Percentiles rank a stretch among this genome's conserved stretches.
These are phyloP conservation scores for Entomobrya multifasciata DNA, from an alignment of 2,888 invertebrate genomes.

Conservation along the genomic window DNA sequence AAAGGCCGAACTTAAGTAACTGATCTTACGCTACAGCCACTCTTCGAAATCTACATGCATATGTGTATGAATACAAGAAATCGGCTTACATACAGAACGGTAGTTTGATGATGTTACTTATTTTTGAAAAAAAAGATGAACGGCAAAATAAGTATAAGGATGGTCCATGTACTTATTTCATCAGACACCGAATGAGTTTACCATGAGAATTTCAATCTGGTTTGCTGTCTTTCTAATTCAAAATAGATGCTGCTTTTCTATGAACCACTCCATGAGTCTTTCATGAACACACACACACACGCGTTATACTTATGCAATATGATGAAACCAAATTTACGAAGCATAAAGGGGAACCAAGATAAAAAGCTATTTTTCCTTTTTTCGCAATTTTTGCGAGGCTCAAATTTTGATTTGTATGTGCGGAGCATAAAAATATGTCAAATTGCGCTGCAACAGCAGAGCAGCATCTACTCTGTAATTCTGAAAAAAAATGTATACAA, in stretches of 20 bases:
- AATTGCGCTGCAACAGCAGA: constrained; percentile 39
- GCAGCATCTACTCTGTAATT: neutral
- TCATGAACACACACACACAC: neutral
- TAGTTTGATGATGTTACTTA: too few species aligned
- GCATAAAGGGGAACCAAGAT: neutral
- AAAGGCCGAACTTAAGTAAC: constrained; percentile 35
- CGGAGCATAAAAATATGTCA: constrained; percentile 61
- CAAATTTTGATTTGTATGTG: constrained; percentile 61
- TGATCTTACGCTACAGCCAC: constrained; percentile 39
- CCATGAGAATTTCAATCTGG: constrained; percentile 58
- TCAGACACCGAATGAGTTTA: constrained; percentile 31
- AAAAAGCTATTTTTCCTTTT: constrained; percentile 18
- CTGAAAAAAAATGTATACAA: too few species aligned
- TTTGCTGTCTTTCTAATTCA: constrained; percentile 39
- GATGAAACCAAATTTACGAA: constrained; percentile 1
- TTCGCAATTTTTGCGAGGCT: constrained; percentile 10
- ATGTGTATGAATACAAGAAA: neutral
- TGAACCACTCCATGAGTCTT: neutral
- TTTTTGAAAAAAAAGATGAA: constrained; percentile 24
- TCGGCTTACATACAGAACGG: neutral
- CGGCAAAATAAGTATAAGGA: neutral
- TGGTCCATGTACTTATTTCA: constrained; percentile 14
- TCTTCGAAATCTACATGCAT: neutral
- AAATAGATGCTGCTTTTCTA: neutral
- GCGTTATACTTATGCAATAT: neutral